Percentiles rank a stretch among this genome's conserved stretches.
phyloP scores from a whole-genome alignment of 1,140 invertebrate species.

The Sesamia nonagrioides region DNA sequence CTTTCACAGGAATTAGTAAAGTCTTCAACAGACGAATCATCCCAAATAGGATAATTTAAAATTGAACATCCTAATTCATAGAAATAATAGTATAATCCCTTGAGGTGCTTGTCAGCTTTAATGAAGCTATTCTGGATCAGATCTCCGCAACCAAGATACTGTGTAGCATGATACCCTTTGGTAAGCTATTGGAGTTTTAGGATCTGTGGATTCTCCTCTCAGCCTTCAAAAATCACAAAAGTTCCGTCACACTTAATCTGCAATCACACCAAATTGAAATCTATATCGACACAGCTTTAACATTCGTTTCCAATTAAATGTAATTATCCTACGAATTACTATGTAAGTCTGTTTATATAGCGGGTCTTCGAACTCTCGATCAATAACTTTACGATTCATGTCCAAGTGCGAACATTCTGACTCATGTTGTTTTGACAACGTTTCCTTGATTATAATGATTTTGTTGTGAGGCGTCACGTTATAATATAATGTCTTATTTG shows the following conservation, averaged over 20 bases:
- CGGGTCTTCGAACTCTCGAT: constrained; percentile 27
- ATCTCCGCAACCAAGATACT: no score
- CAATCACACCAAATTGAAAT: background rate
- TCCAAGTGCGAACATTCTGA: constrained; percentile 22
- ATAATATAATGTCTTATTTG: constrained; percentile 6
- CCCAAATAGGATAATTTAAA: no score
- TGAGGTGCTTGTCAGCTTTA: no score
- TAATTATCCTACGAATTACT: constrained; percentile 31
- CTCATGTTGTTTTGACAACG: constrained; percentile 33
- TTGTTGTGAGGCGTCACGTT: background rate
- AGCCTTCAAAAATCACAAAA: no score
- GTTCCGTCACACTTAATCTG: background rate
- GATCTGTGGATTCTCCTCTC: no score
- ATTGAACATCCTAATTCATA: no score
- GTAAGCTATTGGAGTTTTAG: no score
- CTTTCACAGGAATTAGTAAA: no score
- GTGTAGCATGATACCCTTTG: no score
- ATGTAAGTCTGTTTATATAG: constrained; percentile 5
- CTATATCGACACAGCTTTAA: background rate
- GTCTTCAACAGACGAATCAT: no score
- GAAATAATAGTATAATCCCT: no score
- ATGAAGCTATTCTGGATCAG: no score
- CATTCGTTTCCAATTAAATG: constrained; percentile 10
- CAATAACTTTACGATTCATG: constrained; percentile 23
- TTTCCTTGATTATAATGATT: constrained; percentile 19